Base-by-base conservation (phyloP, 2,113 vertebrate genomes). In the Phocoena sinus region DNA sequence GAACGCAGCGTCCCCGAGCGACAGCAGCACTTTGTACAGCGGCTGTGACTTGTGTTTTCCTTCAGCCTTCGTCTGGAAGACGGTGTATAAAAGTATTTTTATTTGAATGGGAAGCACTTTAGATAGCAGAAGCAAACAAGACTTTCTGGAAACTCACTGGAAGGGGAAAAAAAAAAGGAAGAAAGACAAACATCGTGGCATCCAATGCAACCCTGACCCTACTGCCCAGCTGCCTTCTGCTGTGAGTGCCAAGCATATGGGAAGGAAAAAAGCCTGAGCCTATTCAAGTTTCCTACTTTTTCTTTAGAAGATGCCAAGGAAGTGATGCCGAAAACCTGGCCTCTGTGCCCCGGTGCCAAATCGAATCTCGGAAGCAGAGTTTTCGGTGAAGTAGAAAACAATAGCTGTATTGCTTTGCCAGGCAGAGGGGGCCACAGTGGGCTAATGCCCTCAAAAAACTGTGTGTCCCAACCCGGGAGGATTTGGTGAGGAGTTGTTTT, bases 1-100 rank as follows among this genome's bases (percentile, higher is more conserved):
- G 14, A 8, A 0, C 0, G 18, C 12, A 15, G 0, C 2, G 9
- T 62, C 6, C 0, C 44, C 0, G 1, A 0, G 0, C 0, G 41
- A 9, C 1, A 53, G 33, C 63, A 3, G 67, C 41, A 86, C 80
- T 76, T 38, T 56, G 76, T 4, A 6, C 14, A 2, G 20, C 3
- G 41, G 65, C 60, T 9, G 36, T 2, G 25, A 14, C 11, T 36
- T 10, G 8, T 36, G 2, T 31, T 65, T 56, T 21, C 15, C 53
- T 23, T 36, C 31, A n/a, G 17, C 25, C 21, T 15, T 33, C 31
- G 8, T 1, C 33, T 0, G 26, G 65, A 20, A 60, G 17, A 5
- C 0, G 1, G 7, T 7, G 47, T 67, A 4, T 5, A 2, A 50
- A 41, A 33, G 17, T 74, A 56, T 76, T 68, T 94, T 44, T 26